Evolutionary conservation across 2,113 vertebrate genomes (phyloP), one percentile per base, ranked within the genome.

Genomic region (Sorex araneus): DNA sequence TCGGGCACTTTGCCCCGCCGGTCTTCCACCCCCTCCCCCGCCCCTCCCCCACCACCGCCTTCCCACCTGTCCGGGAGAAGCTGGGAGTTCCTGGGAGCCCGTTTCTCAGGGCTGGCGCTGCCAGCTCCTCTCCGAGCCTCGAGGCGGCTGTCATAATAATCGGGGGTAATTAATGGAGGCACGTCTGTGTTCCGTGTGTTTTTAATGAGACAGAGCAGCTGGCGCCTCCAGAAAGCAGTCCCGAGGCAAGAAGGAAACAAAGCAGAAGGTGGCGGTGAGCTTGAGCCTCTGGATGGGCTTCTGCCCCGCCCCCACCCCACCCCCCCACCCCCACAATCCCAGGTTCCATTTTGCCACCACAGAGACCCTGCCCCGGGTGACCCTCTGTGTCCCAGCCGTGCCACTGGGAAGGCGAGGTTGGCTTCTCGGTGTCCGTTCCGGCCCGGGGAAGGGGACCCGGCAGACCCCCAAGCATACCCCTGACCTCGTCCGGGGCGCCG

Each of bases 191-290:
- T 81, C 79, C n/a, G n/a, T 45, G 25, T 67, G 12, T 85, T 88
- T 93, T 57, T 50, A 88, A 84, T 70, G 80, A 90, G 78, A 71
- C 21, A 8, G 60, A 92, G 34, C 27, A 78, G 30, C 30, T 74
- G 47, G 4, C 82, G 84, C 82, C 74, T 82, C 18, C 60, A 73
- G 71, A n/a, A 32, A 32, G 75, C 25, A 50, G 57, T 87, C 54
- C 82, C 74, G 63, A 92, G 75, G 74, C 45, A 66, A 90, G 87
- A 81, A 28, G 16, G 7, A 32, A 45, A n/a, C n/a, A 74, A 13
- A 32, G 43, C 57, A 60, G 8, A 64, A 30, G 70, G 32, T 76
- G 36, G 25, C 47, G 40, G 30, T 3, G 30, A 71, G n/a, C 47
- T 43, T 2, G 43, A 74, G 43, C 23, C 23, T 77, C 50, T 19